phyloP scores from a whole-genome alignment of 2,113 vertebrate species.

The Cairina moschata region DNA sequence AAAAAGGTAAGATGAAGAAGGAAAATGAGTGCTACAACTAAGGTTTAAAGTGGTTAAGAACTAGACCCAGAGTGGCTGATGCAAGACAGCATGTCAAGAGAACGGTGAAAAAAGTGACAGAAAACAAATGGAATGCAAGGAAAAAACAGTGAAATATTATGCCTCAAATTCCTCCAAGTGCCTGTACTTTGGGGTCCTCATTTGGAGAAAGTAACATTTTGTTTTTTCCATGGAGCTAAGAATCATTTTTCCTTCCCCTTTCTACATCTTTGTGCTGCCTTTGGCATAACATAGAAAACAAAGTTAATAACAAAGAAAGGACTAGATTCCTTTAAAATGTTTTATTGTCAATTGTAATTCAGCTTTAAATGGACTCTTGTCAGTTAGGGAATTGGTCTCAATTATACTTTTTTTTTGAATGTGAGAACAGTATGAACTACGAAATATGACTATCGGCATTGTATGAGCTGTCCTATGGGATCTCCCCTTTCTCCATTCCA shows the following conservation, averaged over 20 bases:
- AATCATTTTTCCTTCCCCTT: conserved; percentile 38
- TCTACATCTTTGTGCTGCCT: conserved; percentile 59
- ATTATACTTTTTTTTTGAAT: conserved; percentile 57
- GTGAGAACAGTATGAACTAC: conserved; percentile 44
- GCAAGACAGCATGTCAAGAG: not conserved
- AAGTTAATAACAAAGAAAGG: conserved; percentile 75
- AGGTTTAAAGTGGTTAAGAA: not conserved
- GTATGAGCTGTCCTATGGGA: not conserved
- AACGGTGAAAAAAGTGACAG: not conserved
- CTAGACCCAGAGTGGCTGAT: fast-evolving
- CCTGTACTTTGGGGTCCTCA: not conserved
- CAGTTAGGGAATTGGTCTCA: conserved; percentile 70
- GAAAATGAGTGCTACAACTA: not conserved
- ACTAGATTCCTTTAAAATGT: conserved; percentile 68
- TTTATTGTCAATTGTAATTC: conserved; percentile 71
- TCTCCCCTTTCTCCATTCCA: not conserved
- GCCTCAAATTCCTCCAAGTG: not conserved
- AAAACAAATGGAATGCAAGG: not conserved
- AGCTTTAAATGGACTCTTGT: conserved; percentile 73
- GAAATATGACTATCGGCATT: conserved; percentile 12
- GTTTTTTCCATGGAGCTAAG: conserved; percentile 41
- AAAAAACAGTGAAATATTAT: not conserved
- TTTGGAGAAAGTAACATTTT: conserved; percentile 9
- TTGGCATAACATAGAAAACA: conserved; percentile 73
- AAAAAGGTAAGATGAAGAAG: not conserved